Conservation (phyloP, 92 coral and sea anemone species). For the Virgularia gustaviana region DNA sequence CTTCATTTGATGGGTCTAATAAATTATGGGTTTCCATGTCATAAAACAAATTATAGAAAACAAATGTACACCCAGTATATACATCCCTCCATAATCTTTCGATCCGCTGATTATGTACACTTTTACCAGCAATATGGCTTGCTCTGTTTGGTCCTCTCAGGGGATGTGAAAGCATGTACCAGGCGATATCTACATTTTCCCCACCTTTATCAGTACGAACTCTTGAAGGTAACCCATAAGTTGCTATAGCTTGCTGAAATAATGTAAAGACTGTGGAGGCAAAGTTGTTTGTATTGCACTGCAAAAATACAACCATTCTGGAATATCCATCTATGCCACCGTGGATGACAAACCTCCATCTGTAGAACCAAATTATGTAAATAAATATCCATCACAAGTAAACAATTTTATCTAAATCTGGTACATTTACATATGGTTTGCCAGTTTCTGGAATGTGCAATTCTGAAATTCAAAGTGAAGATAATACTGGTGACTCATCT, state of each 20-base stretch:
- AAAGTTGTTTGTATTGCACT: constrained; percentile 43
- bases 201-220: no score
- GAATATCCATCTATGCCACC: constrained; percentile 45
- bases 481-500: no score
- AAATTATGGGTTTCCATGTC: constrained; percentile 44
- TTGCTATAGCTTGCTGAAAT: constrained; percentile 14
- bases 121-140: constrained; percentile 35
- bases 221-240: constrained; percentile 46
- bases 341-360: not conserved
- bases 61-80: constrained; percentile 28
- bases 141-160: constrained; percentile 42
- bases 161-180: constrained; percentile 16
- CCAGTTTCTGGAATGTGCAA: no score
- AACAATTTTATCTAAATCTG: no score
- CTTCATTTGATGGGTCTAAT: constrained; percentile 34
- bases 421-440: no score
- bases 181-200: constrained; percentile 49
- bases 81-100: constrained; percentile 44
- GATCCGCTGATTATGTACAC: constrained; percentile 45
- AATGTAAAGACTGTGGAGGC: constrained; percentile 24
- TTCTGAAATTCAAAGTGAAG: no score
- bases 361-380: no score
- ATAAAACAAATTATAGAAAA: constrained; percentile 49
- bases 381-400: no score
- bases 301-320: constrained; percentile 37